Percentiles rank a stretch among this genome's conserved stretches.
Conservation (phyloP, 2,113 vertebrate genomes). For the Chionomys nivalis region DNA sequence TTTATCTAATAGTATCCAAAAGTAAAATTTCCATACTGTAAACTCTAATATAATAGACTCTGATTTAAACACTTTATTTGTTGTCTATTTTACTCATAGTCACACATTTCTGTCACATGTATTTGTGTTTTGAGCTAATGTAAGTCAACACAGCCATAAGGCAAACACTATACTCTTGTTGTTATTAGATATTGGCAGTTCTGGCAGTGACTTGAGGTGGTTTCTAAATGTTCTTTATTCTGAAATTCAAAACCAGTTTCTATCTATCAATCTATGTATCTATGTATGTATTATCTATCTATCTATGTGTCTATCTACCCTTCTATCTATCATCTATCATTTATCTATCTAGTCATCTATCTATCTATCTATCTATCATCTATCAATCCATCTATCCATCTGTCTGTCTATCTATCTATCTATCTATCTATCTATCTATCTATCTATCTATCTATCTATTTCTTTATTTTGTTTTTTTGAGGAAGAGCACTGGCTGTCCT, state of each 20-base stretch:
- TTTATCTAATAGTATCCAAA: not conserved
- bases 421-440: too few species aligned
- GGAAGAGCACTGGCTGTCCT: too few species aligned
- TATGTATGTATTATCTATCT: too few species aligned
- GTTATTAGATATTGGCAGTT: not conserved
- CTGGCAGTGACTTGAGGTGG: not conserved
- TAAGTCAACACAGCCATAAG: not conserved
- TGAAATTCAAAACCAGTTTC: not conserved
- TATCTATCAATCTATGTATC: too few species aligned
- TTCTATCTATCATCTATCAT: too few species aligned
- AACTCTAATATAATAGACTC: not conserved
- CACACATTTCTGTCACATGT: not conserved
- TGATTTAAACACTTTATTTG: not conserved
- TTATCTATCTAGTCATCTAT: too few species aligned
- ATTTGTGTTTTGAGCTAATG: not conserved
- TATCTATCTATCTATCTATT: too few species aligned
- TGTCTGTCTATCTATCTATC: too few species aligned
- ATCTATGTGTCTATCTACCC: too few species aligned
- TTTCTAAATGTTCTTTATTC: not conserved
- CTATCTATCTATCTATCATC: too few species aligned
- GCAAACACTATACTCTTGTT: not conserved
- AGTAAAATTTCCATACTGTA: not conserved
- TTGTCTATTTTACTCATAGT: not conserved
- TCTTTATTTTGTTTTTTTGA: too few species aligned
- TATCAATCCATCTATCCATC: too few species aligned